Conservation (phyloP, 2,113 vertebrate genomes). For the Rhabdornis inornatus region DNA sequence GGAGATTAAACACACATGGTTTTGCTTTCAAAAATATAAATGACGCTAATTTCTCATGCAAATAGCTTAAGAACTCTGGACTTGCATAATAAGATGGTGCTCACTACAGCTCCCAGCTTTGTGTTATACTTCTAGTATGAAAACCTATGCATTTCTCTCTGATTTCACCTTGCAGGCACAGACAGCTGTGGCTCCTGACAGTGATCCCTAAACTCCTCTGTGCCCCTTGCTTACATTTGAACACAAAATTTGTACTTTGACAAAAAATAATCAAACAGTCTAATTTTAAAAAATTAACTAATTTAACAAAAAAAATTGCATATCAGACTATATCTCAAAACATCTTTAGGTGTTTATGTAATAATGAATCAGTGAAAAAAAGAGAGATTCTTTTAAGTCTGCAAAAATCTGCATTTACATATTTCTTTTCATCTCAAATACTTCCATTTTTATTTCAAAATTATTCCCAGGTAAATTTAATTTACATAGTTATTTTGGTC, state of each 20-base stretch:
- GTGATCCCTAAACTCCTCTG: neutral
- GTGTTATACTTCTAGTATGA: neutral
- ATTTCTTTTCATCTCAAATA: neutral
- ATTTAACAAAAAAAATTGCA: neutral
- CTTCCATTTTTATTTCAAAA: neutral
- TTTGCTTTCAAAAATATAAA: slow-evolving; percentile 8
- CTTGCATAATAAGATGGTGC: neutral
- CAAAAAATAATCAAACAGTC: neutral
- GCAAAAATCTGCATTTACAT: neutral
- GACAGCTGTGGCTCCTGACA: neutral
- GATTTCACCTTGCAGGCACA: neutral
- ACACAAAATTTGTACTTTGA: neutral
- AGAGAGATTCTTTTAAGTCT: neutral
- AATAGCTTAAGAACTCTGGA: slow-evolving; percentile 9
- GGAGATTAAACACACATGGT: slow-evolving; percentile 5
- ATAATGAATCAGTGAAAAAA: neutral
- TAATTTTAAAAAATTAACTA: neutral
- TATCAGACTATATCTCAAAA: neutral
- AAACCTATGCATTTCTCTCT: neutral
- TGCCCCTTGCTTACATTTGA: neutral
- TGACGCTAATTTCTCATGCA: neutral
- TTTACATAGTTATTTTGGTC: neutral
- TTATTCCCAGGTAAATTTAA: neutral
- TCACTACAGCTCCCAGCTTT: neutral
- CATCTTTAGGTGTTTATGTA: neutral